Conservation (phyloP, 30 jellyfish, hydroid and myxozoan species). For the Rhopilema esculentum region DNA sequence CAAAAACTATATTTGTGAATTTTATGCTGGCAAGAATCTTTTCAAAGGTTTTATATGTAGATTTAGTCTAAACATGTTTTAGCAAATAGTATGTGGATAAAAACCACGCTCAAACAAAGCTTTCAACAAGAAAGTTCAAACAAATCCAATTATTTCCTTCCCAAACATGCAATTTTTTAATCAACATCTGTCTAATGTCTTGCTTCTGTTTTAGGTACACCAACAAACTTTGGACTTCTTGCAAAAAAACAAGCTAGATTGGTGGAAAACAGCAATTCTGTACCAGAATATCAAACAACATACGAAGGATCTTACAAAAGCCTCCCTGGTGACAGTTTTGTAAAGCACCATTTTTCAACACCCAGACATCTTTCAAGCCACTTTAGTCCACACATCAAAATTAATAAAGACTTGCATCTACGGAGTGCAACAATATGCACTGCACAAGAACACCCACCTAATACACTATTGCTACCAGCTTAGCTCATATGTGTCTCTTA, state of each 20-base stretch:
- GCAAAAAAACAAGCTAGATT: slow-evolving; percentile 59
- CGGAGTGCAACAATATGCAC: slow-evolving; percentile 79
- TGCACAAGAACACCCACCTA: slow-evolving; percentile 89
- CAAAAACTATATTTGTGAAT: too few relatives aligned
- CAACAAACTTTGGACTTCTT: slow-evolving; percentile 93
- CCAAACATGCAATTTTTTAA: too few relatives aligned
- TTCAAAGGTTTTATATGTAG: too few relatives aligned
- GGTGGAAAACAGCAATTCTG: slow-evolving; percentile 11
- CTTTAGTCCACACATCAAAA: slow-evolving; percentile 67
- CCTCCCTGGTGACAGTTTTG: slow-evolving; percentile 72
- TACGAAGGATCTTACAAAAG: slow-evolving; percentile 65
- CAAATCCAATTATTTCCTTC: too few relatives aligned
- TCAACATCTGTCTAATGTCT: neutral
- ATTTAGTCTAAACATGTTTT: too few relatives aligned
- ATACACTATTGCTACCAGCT: slow-evolving; percentile 34
- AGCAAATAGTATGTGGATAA: too few relatives aligned
- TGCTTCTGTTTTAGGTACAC: slow-evolving; percentile 60
- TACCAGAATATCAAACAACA: slow-evolving; percentile 66
- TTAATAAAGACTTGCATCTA: slow-evolving; percentile 77
- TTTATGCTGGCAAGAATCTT: too few relatives aligned
- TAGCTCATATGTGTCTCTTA: neutral
- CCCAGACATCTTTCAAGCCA: slow-evolving; percentile 88
- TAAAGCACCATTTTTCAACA: slow-evolving; percentile 76
- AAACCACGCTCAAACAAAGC: too few relatives aligned
- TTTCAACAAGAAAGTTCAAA: too few relatives aligned